Evolutionary conservation across 2,888 invertebrate genomes (phyloP).

Genomic region (Cactoblastis cactorum): DNA sequence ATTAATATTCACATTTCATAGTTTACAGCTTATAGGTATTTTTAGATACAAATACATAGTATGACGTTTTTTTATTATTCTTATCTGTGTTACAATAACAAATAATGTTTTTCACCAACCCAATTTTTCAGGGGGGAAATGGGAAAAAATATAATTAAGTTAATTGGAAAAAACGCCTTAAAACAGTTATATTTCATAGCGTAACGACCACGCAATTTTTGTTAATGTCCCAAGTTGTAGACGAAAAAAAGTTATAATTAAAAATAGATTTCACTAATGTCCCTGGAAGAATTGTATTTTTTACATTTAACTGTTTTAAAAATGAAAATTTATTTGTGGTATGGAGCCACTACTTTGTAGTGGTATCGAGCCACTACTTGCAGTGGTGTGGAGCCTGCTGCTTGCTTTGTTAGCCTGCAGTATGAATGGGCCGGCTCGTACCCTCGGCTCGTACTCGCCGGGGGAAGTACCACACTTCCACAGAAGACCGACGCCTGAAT

Average conservation of each 20-base stretch:
- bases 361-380: too few species aligned
- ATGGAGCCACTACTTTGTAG: too few species aligned
- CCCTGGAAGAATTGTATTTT: conserved; percentile 13
- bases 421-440: too few species aligned
- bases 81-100: conserved; percentile 3
- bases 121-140: conserved; percentile 24
- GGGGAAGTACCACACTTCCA: too few species aligned
- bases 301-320: conserved; percentile 3
- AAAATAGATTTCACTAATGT: conserved; percentile 49
- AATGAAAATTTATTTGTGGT: too few species aligned
- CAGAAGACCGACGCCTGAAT: too few species aligned
- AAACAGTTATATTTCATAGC: conserved; percentile 52
- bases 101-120: conserved; percentile 21
- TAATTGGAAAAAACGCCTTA: conserved; percentile 59
- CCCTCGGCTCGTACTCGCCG: too few species aligned
- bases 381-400: too few species aligned
- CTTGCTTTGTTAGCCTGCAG: too few species aligned
- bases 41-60: too few species aligned
- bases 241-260: conserved; percentile 52
- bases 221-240: conserved; percentile 50
- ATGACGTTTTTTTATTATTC: neutral
- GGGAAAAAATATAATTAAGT: conserved; percentile 59
- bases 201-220: conserved; percentile 53
- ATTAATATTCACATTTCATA: too few species aligned
- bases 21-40: too few species aligned